A percentile compares a stretch with the other conserved stretches of the same genome.
Evolutionary conservation across 2,888 invertebrate genomes (phyloP).

Genomic region (Furcula furcula): DNA sequence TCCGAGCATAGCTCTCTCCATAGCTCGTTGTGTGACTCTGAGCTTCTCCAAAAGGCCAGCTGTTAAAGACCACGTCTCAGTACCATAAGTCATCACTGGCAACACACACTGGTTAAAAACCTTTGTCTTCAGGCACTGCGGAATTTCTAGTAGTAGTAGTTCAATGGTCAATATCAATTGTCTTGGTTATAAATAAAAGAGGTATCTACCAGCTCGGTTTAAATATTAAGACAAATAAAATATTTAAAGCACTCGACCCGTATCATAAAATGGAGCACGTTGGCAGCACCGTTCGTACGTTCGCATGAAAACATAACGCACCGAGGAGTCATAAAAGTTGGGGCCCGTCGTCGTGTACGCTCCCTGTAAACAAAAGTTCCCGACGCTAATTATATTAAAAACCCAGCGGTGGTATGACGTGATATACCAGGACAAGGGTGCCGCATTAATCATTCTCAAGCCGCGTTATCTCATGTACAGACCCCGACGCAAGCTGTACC

Average conservation of each 20-base stretch:
- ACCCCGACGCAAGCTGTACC: slow-evolving; percentile 40
- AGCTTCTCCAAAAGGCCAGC: too few species aligned
- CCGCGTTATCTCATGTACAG: slow-evolving; percentile 58
- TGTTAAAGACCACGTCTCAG: too few species aligned
- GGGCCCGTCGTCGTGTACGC: slow-evolving; percentile 29
- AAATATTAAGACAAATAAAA: slow-evolving; percentile 1
- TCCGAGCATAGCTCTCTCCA: too few species aligned
- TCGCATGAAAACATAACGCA: slow-evolving; percentile 1
- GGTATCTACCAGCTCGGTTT: not conserved
- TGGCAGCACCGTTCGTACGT: not conserved
- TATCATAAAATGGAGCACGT: not conserved
- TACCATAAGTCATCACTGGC: too few species aligned
- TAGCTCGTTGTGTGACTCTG: too few species aligned
- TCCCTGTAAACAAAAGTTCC: slow-evolving; percentile 49
- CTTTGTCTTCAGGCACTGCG: too few species aligned
- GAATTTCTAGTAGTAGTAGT: not conserved
- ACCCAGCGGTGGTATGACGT: slow-evolving; percentile 53
- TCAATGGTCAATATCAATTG: too few species aligned
- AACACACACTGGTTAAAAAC: too few species aligned
- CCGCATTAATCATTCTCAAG: slow-evolving; percentile 69
- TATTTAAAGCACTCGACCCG: slow-evolving; percentile 5
- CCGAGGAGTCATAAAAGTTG: slow-evolving; percentile 20
- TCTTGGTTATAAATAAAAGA: too few species aligned
- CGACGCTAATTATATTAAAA: slow-evolving; percentile 63
- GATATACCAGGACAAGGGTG: slow-evolving; percentile 55